Conservation (phyloP, 2,888 invertebrate species). For the Oligia fasciuncula region DNA sequence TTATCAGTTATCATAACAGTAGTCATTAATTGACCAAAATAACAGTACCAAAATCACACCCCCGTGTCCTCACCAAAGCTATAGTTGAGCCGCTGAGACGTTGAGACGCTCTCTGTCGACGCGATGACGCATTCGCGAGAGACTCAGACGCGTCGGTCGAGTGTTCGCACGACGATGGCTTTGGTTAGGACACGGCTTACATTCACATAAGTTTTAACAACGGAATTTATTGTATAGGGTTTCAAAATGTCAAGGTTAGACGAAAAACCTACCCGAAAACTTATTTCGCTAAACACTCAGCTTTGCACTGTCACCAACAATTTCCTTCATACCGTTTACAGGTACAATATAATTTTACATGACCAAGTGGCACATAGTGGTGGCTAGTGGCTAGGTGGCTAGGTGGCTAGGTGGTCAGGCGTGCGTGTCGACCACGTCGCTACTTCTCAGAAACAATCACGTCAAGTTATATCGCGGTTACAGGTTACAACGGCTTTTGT, state of each 20-base stretch:
- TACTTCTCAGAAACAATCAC: constrained; percentile 58
- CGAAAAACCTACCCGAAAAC: not conserved
- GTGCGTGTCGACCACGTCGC: constrained; percentile 54
- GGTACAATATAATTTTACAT: constrained; percentile 21
- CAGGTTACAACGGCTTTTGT: constrained; percentile 37
- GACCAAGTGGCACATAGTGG: constrained; percentile 21
- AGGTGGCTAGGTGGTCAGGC: constrained; percentile 24
- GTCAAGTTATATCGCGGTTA: constrained; percentile 36
- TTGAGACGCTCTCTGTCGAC: no score
- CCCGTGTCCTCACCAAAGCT: not conserved
- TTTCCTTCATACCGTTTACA: constrained; percentile 18
- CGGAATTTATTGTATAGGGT: no score
- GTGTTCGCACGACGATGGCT: no score
- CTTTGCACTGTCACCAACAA: constrained; percentile 11
- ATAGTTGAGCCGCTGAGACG: no score
- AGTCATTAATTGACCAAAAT: no score
- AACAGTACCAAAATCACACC: no score
- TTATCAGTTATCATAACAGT: not conserved
- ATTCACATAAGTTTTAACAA: no score
- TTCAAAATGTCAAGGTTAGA: not conserved
- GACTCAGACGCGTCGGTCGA: not conserved
- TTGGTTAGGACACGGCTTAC: not conserved
- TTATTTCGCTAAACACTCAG: not conserved
- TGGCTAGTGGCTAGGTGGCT: constrained; percentile 5
- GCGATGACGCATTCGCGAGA: not conserved